phyloP scores from a whole-genome alignment of 2,888 invertebrate genomes.

The Ashinkailepas kermadecensis region DNA sequence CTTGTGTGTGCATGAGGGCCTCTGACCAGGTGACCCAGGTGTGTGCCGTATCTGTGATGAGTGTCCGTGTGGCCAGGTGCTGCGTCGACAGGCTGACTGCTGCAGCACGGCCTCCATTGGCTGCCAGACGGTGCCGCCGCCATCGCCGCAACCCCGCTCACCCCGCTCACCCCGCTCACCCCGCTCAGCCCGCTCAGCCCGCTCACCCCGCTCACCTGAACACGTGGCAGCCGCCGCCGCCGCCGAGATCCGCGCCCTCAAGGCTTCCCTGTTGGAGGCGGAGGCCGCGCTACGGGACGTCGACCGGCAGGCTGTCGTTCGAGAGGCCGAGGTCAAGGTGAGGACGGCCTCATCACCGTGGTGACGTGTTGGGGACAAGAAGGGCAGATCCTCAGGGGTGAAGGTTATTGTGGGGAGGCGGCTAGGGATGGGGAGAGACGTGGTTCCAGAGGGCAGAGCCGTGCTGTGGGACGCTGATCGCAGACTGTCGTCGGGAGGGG shows the following conservation, averaged over 20 bases:
- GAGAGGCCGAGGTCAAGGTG: neutral
- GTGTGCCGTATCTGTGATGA: no score
- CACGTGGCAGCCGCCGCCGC: neutral
- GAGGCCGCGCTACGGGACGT: neutral
- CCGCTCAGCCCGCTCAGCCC: neutral
- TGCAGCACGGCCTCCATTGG: neutral
- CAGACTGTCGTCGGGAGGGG: no score
- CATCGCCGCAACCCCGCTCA: neutral
- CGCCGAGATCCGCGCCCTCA: neutral
- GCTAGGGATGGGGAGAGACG: no score
- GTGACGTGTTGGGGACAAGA: no score
- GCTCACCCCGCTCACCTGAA: neutral
- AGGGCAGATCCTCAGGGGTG: no score
- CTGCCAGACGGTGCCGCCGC: neutral
- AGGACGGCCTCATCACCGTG: neutral
- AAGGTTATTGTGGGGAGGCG: no score
- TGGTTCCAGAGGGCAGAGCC: no score
- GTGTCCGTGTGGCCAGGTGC: no score
- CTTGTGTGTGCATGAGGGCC: no score
- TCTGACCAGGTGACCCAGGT: no score
- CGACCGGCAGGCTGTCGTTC: neutral
- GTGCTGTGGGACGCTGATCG: no score
- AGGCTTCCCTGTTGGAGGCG: neutral
- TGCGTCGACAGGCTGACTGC: no score
- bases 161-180: neutral